These are phyloP conservation scores for Notiomystis cincta DNA, from an alignment of 2,113 vertebrate genomes.

Conservation along the genomic window DNA sequence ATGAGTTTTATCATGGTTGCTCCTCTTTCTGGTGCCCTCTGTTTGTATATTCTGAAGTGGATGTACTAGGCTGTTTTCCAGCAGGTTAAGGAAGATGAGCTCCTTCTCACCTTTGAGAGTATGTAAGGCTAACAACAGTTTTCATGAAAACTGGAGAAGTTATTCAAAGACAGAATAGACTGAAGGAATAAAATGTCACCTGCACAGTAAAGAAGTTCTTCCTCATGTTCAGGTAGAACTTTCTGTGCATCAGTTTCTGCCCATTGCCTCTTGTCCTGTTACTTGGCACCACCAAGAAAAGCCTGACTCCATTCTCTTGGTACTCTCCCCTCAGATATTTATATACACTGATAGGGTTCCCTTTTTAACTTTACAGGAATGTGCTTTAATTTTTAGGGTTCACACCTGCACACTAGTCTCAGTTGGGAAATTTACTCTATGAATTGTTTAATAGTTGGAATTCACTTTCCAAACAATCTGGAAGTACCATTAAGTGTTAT, in stretches of 20 bases:
- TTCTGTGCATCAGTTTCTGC: not conserved
- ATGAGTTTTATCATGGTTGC: not conserved
- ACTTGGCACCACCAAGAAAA: not conserved
- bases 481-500: not conserved
- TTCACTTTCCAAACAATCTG: not conserved
- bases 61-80: not conserved
- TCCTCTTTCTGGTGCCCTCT: not conserved
- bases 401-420: not conserved
- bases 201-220: not conserved
- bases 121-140: not conserved
- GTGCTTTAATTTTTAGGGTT: not conserved
- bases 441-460: not conserved
- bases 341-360: accelerated
- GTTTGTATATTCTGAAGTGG: not conserved
- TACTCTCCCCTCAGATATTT: not conserved
- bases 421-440: not conserved
- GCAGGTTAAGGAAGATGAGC: not conserved
- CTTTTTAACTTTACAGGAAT: not conserved
- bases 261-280: not conserved
- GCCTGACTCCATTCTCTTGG: not conserved
- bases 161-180: not conserved
- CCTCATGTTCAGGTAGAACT: not conserved
- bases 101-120: not conserved
- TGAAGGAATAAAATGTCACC: not conserved
- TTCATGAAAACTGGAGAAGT: not conserved